Base-by-base conservation (phyloP, 2,888 invertebrate genomes). In the Adelphocoris suturalis region DNA sequence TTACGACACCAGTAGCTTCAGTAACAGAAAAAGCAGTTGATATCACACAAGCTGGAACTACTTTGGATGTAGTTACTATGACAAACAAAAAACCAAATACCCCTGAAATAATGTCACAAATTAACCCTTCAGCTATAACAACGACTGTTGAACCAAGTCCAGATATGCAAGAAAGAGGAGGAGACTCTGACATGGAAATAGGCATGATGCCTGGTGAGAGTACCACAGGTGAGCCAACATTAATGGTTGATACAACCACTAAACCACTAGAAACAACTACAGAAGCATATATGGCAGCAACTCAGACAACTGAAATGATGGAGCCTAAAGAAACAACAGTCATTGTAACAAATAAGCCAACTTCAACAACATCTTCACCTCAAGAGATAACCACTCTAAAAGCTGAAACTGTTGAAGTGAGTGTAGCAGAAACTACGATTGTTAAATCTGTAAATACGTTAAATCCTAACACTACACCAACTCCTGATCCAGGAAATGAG, bases 31-130 rank as follows among this genome's bases (percentile, higher is more conserved):
- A 88, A 78, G 47, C n/a, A n/a, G 28, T 52, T 9, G 86, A 89
- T 16, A 90, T 12, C 86, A 78, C 80, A 55, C 61, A 90, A 80
- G n/a, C 78, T 80, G n/a, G 86, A 81, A 90, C 90, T 52, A 52
- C 90, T 76, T 81, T 61, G 7, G 84, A 88, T 27, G 80, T 89
- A 23, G 80, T 82, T 13, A 61, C 90, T 16, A 89, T 91, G 57
- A 90, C 90, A 90, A 88, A 61, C 85, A 91, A 81, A 87, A 75
- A 55, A n/a, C 61, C 84, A 9, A 89, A 48, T 75, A 76, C 68
- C 9, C 76, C 87, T 0, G 86, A 89, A 52, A 76, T 81, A 1
- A 89, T 86, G 87, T 37, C 90, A 28, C 84, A 90, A 76, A 27
- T 84, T 12, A 90, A 90, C 46, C 27, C 68, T 16, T 68, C 88